Conservation (phyloP, 2,113 vertebrate species). For the Pica pica region DNA sequence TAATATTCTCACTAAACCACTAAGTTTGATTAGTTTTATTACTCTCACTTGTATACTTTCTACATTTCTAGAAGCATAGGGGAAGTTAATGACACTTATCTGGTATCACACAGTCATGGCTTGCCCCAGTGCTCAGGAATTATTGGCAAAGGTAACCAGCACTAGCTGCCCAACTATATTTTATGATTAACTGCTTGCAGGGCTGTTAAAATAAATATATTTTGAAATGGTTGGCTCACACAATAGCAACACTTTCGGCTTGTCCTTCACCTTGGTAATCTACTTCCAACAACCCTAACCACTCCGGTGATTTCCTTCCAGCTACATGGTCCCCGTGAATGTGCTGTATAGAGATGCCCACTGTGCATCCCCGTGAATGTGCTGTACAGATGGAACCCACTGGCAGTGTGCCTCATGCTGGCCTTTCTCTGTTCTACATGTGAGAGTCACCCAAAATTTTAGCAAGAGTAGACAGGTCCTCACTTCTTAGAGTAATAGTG, state of each 20-base stretch:
- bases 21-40: slow-evolving; percentile 54
- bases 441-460: not conserved
- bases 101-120: not conserved
- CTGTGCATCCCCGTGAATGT: fast-evolving
- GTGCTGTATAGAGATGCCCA: fast-evolving
- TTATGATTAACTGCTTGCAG: not conserved
- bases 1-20: slow-evolving; percentile 12
- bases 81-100: slow-evolving; percentile 13
- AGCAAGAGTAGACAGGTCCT: not conserved
- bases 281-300: not conserved
- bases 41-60: slow-evolving; percentile 33
- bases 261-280: not conserved
- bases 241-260: not conserved
- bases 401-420: not conserved
- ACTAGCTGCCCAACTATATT: not conserved
- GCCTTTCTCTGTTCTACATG: not conserved
- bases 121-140: not conserved
- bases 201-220: not conserved
- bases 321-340: fast-evolving
- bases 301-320: not conserved
- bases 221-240: not conserved
- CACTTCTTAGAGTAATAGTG: not conserved
- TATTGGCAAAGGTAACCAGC: not conserved
- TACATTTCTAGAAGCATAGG: not conserved
- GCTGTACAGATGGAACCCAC: not conserved